Base-by-base conservation (phyloP, 2,113 vertebrate species). In the Pollimyrus isidori region DNA sequence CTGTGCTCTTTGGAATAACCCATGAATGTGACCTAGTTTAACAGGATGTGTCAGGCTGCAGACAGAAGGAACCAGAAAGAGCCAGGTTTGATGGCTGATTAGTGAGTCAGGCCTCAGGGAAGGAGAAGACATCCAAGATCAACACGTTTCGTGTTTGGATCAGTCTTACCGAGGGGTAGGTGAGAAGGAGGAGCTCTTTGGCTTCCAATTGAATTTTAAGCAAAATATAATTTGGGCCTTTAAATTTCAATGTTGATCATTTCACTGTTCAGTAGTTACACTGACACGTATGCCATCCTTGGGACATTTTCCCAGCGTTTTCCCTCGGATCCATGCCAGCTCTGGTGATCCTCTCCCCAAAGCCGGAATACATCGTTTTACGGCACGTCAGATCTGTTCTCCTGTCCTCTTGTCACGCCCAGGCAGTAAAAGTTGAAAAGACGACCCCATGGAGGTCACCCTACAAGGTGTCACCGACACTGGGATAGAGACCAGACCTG, bases 21-120 rank as follows among this genome's bases (percentile, higher is more conserved):
- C 23, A 9, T 50, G n/a, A 86, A 50, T 50, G 48, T 49, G 84
- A 50, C n/a, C 45, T 26, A 50, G n/a, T 86, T 86, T 50, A 86
- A 4, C n/a, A 50, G 46, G 23, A 86, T 30, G n/a, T 35, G 46
- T 86, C n/a, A 3, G 5, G 30, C 42, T 42, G 76, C 76, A 82
- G 42, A 84, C 82, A 84, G 82, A 48, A 84, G 82, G 73, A 42
- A n/a, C 45, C 50, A 39, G 50, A 26, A 52, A 35, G 48, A 87
- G 13, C 85, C 85, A 26, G n/a, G n/a, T 39, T 52, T 87, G 85
- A 87, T 13, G 50, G 85, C 26, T 87, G 50, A 87, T 53, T 87
- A 87, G 50, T 53, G 49, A 87, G 53, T 35, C 85, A 87, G 49
- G 50, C 85, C 48, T 52, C n/a, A 30, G 85, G 49, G 85, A 53